Base-by-base conservation (phyloP, 2,113 vertebrate species). In the Crotophaga sulcirostris region DNA sequence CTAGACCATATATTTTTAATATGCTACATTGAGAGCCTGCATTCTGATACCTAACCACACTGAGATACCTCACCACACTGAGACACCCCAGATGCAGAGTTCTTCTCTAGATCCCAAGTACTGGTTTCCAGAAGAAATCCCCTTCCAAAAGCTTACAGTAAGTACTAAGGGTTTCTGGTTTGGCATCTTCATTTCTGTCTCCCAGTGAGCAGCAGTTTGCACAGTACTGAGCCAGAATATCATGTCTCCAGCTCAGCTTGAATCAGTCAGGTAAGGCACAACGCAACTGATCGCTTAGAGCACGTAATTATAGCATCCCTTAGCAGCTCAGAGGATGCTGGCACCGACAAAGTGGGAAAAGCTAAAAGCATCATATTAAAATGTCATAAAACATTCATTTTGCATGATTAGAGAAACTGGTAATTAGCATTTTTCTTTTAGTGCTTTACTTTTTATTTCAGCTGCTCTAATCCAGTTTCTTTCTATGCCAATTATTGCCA, bases 321-420 rank as follows among this genome's bases (percentile, higher is more conserved):
- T 93, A 96, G 91, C 79, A 69, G 79, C 84, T 94, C 82, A 73
- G 60, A 93, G 90, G 73, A 91, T 86, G 84, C 94, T 97, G 90
- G 73, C 93, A 85, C 76, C 91, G 87, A 93, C 79, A 79, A 88
- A 96, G 90, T 73, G 44, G 73, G 55, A 91, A 92, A 90, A 77
- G 84, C 93, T 93, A 91, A 89, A 87, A 92, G 84, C 58, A 74
- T 92, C 84, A 94, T 92, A 97, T 91, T 96, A 95, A 94, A 86
- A 87, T 93, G 92, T 97, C 88, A 95, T 93, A 95, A 95, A 97
- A 95, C 77, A 85, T 95, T 95, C 91, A 93, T 96, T 96, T 86
- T 94, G 91, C 79, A 64, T 60, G 60, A 73, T 86, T 91, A 80
- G 70, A 91, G 91, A 91, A 94, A 82, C 80, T 2, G 1, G 70